A percentile compares a stretch with the other conserved stretches of the same genome.
Conservation (phyloP, 2,113 vertebrate species). For the Rhinolophus ferrumequinum region DNA sequence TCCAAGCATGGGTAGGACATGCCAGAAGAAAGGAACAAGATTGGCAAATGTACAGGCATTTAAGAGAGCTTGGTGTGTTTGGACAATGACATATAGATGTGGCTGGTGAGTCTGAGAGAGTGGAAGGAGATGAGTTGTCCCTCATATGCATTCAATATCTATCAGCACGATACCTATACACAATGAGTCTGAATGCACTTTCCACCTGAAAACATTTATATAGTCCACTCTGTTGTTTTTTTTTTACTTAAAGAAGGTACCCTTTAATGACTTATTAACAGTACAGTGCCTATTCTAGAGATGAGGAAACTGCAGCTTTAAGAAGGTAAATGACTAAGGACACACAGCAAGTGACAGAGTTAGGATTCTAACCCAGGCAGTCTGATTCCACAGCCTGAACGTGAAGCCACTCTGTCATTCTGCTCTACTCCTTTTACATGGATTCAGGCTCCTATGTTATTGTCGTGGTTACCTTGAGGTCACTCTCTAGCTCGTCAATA, state of each 20-base stretch:
- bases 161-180: background rate
- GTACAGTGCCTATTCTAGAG: background rate
- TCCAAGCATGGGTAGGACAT: background rate
- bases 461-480: background rate
- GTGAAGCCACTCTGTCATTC: background rate
- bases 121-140: background rate
- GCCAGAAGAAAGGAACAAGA: too few relatives aligned
- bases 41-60: background rate
- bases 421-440: background rate
- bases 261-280: background rate
- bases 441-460: background rate
- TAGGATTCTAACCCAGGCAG: background rate
- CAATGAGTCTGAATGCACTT: background rate
- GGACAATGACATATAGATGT: background rate
- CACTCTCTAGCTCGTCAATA: background rate
- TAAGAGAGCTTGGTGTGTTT: background rate
- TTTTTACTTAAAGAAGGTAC: background rate
- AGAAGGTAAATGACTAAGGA: background rate
- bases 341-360: background rate
- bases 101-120: background rate
- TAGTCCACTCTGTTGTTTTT: background rate
- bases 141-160: background rate
- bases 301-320: background rate
- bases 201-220: background rate
- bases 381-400: background rate